Base-by-base conservation (phyloP, 2,797 vertebrate genomes). In the Dipus sagitta region DNA sequence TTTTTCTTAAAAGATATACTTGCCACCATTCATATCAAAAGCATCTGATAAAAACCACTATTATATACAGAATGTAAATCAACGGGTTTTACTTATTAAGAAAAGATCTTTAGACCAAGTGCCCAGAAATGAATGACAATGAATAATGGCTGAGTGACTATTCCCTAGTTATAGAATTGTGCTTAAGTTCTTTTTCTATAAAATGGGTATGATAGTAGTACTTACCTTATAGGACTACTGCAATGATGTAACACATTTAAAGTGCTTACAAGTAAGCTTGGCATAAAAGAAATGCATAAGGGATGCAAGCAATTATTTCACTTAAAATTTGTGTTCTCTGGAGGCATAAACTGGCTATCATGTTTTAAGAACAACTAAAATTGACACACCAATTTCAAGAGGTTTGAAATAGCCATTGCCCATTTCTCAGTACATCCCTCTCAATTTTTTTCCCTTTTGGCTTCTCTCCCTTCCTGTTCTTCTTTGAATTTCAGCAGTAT, bases 211-310 rank as follows among this genome's bases (percentile, higher is more conserved):
- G n/a, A 52, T 14, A 77, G 70, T 0, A 72, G 70, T 68, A 77
- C 26, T 52, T 30, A 68, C 30, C 30, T 34, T 70, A 84, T 13
- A 92, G 12, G n/a, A 28, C 24, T 85, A 28, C 11, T 78, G 21
- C 28, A 71, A 47, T 81, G 64, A 88, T 67, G 15, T 21, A 75
- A 82, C 54, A 95, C 10, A 86, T 30, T 93, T 77, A 92, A 80
- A 88, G 54, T 38, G 23, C 62, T 85, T 90, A 83, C 5, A 60
- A 71, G 30, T 72, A 75, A n/a, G 71, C 15, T 34, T 77, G 54
- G n/a, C 28, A 86, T 92, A 88, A 91, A 92, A 93, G n/a, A 92
- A 84, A 90, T 54, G 85, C 54, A 58, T 82, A 72, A 62, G 34
- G 90, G 84, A 84, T 71, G 24, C 42, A 86, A 94, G 28, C 13